Base-by-base conservation (phyloP, 2,113 vertebrate species). In the Sprattus sprattus region DNA sequence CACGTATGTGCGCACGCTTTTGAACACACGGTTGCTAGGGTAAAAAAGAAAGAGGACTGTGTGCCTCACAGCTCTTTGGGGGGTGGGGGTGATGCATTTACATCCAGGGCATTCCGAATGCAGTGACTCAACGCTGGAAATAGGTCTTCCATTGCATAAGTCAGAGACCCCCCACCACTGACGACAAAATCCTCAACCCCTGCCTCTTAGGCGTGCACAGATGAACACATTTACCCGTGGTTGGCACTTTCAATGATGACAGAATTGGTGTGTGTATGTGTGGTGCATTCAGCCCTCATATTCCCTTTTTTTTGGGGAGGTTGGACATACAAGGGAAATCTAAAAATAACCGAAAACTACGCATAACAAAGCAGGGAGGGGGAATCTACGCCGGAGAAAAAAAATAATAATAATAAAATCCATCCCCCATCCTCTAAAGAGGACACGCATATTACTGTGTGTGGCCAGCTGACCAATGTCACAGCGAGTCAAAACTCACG, bases 21-120 rank as follows among this genome's bases (percentile, higher is more conserved):
- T 32, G 44, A 28, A 39, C 71, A 39, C n/a, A 67, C n/a, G 20
- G 71, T 78, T 78, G 71, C 71, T 78, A 78, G 71, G 39, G 71
- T 78, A 78, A 78, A 78, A 78, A 78, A 32, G 28, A 71, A 25
- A 71, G n/a, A 39, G 71, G 71, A 3, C 20, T 4, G 60, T 15
- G 39, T 47, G 60, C 15, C 11, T 85, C 52, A 16, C 6, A 81
- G 82, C 82, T 83, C 71, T 45, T 81, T 39, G 86, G 88, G 39
- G 87, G 83, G 86, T 82, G 78, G 85, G 86, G 60, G 60, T 75
- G 83, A 45, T 25, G 67, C 82, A 45, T 89, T 82, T 88, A 89
- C 89, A 89, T 91, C 85, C 85, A 84, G 89, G 89, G 87, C 86
- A 88, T 91, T 89, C 86, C 87, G 89, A 87, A 87, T 88, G 57